These are phyloP conservation scores for Poeciliopsis occidentalis DNA, from an alignment of 2,113 vertebrate genomes.

Conservation along the genomic window DNA sequence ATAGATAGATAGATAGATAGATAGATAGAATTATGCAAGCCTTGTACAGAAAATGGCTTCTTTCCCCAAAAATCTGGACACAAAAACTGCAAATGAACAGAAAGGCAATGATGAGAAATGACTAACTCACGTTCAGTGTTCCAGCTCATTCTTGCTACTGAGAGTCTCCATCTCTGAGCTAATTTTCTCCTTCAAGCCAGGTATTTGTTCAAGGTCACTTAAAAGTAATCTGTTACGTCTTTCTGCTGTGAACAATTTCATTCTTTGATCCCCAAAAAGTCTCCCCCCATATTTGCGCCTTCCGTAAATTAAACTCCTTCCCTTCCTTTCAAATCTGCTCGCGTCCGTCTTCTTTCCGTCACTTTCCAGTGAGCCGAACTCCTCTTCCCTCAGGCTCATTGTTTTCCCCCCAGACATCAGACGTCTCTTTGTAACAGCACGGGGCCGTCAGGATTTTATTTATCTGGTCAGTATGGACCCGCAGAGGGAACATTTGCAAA, in stretches of 20 bases:
- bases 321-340: slow-evolving; percentile 10
- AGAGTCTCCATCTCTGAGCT: background rate
- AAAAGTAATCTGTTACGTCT: slow-evolving; percentile 1
- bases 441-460: slow-evolving; percentile 51
- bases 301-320: background rate
- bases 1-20: background rate
- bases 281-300: background rate
- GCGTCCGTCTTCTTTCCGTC: slow-evolving; percentile 2
- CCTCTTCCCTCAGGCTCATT: slow-evolving; percentile 3
- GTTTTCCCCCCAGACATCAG: slow-evolving; percentile 32
- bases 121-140: too few species aligned
- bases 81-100: too few species aligned
- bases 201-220: slow-evolving; percentile 7
- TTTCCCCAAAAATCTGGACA: too few species aligned
- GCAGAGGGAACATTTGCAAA: slow-evolving; percentile 34
- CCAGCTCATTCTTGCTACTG: too few species aligned
- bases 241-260: background rate
- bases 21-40: background rate
- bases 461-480: slow-evolving; percentile 23
- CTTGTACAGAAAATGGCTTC: too few species aligned
- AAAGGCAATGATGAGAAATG: too few species aligned
- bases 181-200: background rate
- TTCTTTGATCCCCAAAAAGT: slow-evolving; percentile 1
- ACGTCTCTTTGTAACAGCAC: slow-evolving; percentile 53
- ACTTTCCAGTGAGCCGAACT: slow-evolving; percentile 35